Evolutionary conservation across 2,113 vertebrate species (phyloP), one percentile per base, ranked within the genome.

Genomic region (Mirza zaza): DNA sequence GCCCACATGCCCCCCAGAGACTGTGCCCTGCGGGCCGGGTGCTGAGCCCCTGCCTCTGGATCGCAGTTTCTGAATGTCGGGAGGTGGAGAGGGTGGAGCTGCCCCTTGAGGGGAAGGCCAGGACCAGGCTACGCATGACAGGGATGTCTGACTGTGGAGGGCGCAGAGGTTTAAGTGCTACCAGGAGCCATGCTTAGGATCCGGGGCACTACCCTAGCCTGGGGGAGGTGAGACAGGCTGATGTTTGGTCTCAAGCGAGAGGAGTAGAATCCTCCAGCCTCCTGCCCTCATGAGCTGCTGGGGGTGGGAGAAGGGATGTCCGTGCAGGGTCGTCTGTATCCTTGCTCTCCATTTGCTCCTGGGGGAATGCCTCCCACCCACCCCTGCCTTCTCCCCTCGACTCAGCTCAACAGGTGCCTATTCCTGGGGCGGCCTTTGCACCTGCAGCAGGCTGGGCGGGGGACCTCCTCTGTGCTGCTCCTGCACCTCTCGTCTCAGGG

Each of bases 401-500:
- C 59, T 83, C 39, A 23, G 65, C 21, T 18, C 11, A 63, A 25
- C 7, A 20, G 39, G 39, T 8, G 8, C 20, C 23, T 27, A 21
- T 52, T 63, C 42, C 63, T 21, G 32, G 25, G 48, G 59, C 36
- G 55, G n/a, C 5, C 50, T 61, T 36, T 93, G 48, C 8, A 39
- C 20, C 57, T 0, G 0, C 50, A 14, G 9, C 29, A 4, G 29
- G 12, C 17, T 11, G 23, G 5, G 2, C 15, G 0, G 59, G 39
- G 18, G 45, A 57, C 17, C 34, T 65, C 23, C 20, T 55, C 75
- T 63, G 84, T 52, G 67, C n/a, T 55, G 25, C 20, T 68, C 27
- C 29, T 13, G 2, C 12, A 32, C 25, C 1, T 14, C 71, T 34
- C 32, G 0, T 42, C 36, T 59, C 81, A 21, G 2, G 67, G 23